Evolutionary conservation across 2,797 vertebrate genomes (phyloP).

Genomic region (Phoebastria nigripes): DNA sequence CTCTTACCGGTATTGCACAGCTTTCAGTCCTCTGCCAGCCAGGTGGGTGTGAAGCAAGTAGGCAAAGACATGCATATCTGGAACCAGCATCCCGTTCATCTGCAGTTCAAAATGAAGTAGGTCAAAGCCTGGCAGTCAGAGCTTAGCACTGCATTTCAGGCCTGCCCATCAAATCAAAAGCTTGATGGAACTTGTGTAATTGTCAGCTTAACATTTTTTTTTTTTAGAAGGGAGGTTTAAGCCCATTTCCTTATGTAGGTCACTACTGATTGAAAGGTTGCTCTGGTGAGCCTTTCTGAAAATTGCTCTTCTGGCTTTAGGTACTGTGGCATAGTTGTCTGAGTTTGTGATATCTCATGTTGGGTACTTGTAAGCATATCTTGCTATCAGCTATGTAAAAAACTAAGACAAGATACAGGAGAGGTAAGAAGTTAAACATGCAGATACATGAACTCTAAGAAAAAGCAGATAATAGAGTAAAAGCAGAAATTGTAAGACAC

Average conservation of each 20-base stretch:
- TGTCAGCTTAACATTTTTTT: neutral
- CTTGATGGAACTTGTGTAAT: neutral
- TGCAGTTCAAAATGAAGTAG: neutral
- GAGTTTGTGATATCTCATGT: neutral
- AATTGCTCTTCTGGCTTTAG: neutral
- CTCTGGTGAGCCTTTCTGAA: neutral
- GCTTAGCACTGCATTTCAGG: neutral
- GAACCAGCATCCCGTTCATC: constrained; percentile 50
- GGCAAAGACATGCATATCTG: constrained; percentile 48
- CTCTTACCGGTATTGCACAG: constrained; percentile 61
- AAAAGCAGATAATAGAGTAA: neutral
- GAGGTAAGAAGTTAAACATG: neutral
- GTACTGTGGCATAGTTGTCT: neutral
- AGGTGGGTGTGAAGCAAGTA: constrained; percentile 70
- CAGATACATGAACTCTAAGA: neutral
- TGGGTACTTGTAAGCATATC: neutral
- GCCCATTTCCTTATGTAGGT: neutral
- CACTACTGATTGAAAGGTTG: neutral
- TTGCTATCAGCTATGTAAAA: neutral
- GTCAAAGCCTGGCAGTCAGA: neutral
- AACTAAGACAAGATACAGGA: neutral
- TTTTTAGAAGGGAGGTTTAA: neutral
- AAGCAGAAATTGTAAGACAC: neutral
- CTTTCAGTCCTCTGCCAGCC: constrained; percentile 48
- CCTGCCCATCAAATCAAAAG: neutral